Evolutionary conservation across 2,888 invertebrate genomes (phyloP).

Genomic region (Pollenia angustigena): DNA sequence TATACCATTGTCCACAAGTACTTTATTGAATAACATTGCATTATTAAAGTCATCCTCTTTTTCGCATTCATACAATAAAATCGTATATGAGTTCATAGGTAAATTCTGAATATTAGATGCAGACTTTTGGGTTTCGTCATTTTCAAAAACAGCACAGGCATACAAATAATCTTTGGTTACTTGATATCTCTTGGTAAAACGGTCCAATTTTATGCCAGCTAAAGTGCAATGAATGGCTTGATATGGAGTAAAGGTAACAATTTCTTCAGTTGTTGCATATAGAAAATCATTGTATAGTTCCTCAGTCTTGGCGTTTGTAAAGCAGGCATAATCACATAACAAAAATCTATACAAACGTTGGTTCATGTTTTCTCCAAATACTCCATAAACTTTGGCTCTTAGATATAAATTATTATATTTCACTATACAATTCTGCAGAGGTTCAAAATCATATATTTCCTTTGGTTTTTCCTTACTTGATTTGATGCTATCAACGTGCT

Average conservation of each 20-base stretch:
- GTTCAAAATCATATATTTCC: conserved; percentile 66
- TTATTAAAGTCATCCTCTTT: conserved; percentile 65
- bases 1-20: conserved; percentile 73
- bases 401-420: conserved; percentile 73
- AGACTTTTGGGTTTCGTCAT: background rate
- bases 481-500: conserved; percentile 66
- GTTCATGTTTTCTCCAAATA: conserved; percentile 55
- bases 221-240: conserved; percentile 77
- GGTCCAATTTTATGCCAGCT: conserved; percentile 75
- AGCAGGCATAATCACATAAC: conserved; percentile 75
- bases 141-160: conserved; percentile 73
- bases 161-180: conserved; percentile 73
- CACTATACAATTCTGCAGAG: conserved; percentile 76
- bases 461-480: conserved; percentile 17
- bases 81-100: conserved; percentile 73
- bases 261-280: conserved; percentile 74
- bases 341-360: conserved; percentile 75
- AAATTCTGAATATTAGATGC: conserved; percentile 52
- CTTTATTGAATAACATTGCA: conserved; percentile 73
- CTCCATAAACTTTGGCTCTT: conserved; percentile 76
- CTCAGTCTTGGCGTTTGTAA: conserved; percentile 68
- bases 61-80: conserved; percentile 75
- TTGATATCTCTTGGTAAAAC: conserved; percentile 69
- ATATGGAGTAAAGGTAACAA: conserved; percentile 76
- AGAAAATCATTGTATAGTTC: conserved; percentile 73